A percentile compares a stretch with the other conserved stretches of the same genome.
Conservation (phyloP, 2,113 vertebrate species). For the Myrmophylax atrothorax region DNA sequence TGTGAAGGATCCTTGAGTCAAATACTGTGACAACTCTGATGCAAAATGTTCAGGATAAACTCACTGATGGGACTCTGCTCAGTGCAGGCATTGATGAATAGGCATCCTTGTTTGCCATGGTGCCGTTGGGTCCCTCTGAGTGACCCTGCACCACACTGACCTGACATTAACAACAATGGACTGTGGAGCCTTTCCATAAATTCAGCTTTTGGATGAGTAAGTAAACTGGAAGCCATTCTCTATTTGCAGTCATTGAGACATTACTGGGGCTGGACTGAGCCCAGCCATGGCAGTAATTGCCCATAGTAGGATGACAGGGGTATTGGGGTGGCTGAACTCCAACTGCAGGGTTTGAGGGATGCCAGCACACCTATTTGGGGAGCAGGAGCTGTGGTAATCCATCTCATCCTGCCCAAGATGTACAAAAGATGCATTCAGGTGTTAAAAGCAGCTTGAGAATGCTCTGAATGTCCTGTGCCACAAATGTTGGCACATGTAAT, state of each 20-base stretch:
- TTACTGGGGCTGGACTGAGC: neutral
- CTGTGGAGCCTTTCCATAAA: neutral
- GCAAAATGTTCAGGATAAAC: neutral
- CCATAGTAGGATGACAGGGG: neutral
- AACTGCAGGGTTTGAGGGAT: accelerated
- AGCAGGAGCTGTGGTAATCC: neutral
- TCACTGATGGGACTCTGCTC: neutral
- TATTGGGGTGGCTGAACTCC: neutral
- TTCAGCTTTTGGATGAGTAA: neutral
- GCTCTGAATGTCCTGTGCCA: neutral
- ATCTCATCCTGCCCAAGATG: neutral
- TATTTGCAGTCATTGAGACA: neutral
- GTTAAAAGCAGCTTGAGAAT: neutral
- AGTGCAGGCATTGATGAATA: accelerated
- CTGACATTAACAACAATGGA: neutral
- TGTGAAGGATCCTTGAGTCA: neutral
- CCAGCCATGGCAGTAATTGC: neutral
- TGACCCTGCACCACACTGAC: accelerated
- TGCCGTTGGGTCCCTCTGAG: accelerated
- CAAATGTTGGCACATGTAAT: accelerated
- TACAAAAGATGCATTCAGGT: neutral
- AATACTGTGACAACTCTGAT: neutral
- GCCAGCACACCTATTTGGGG: neutral
- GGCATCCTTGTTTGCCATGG: accelerated
- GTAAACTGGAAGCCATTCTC: neutral